Evolutionary conservation across 1,140 invertebrate species (phyloP).

Genomic region (Drosophila murphyi): DNA sequence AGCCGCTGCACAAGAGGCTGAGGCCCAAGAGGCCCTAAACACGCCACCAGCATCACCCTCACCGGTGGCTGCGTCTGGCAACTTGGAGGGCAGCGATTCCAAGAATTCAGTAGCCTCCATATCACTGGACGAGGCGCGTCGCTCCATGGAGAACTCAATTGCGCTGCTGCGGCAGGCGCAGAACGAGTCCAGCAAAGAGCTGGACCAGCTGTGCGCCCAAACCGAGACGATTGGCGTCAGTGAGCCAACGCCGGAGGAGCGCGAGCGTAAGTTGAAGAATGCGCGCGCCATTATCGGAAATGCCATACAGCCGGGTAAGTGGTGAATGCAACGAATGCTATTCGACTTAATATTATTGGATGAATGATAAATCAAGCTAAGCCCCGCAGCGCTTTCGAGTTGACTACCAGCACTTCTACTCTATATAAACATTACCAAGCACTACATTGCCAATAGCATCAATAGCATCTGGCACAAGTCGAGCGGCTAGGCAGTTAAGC

Average conservation of each 20-base stretch:
- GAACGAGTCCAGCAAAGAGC: constrained; percentile 82
- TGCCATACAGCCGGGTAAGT: constrained; percentile 85
- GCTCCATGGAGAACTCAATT: constrained; percentile 85
- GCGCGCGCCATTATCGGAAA: constrained; percentile 87
- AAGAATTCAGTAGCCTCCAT: constrained; percentile 77
- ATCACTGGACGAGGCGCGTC: constrained; percentile 79
- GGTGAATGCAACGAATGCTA: constrained; percentile 34
- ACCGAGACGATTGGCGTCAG: constrained; percentile 79
- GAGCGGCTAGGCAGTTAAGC: constrained; percentile 19
- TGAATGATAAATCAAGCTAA: constrained; percentile 62
- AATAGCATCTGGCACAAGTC: constrained; percentile 38
- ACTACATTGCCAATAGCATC: not conserved
- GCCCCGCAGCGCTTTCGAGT: constrained; percentile 69
- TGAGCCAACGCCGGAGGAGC: constrained; percentile 62
- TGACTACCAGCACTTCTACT: constrained; percentile 66
- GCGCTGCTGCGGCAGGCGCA: constrained; percentile 84
- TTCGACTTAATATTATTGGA: not conserved
- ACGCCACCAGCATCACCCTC: constrained; percentile 37
- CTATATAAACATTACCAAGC: constrained; percentile 22
- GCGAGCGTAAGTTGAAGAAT: constrained; percentile 86
- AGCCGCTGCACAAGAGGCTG: constrained; percentile 68
- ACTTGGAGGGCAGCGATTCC: constrained; percentile 69
- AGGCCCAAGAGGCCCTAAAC: constrained; percentile 24
- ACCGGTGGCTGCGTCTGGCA: constrained; percentile 8
- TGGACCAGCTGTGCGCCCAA: constrained; percentile 83